phyloP scores from a whole-genome alignment of 2,888 invertebrate genomes.

The Sinopyrophorus schimmeli region DNA sequence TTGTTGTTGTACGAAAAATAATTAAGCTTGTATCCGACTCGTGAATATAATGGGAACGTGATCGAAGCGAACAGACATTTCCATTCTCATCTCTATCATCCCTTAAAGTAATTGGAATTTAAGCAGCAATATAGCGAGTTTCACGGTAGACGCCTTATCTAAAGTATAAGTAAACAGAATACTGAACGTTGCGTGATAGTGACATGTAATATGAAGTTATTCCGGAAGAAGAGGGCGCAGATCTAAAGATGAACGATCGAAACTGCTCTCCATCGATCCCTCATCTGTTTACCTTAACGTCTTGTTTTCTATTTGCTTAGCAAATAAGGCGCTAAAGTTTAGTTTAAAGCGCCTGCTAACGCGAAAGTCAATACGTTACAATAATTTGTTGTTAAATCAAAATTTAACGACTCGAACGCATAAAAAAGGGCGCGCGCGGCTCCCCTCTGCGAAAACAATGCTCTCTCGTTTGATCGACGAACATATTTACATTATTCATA shows the following conservation, averaged over 20 bases:
- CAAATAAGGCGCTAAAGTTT: background rate
- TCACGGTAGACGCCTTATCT: conserved; percentile 23
- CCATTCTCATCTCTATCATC: conserved; percentile 22
- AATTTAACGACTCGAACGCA: too few species aligned
- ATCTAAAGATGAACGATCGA: conserved; percentile 2
- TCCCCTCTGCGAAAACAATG: too few species aligned
- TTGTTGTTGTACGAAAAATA: too few species aligned
- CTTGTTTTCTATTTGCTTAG: conserved; percentile 4
- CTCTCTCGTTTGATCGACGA: too few species aligned
- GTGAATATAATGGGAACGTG: conserved; percentile 21
- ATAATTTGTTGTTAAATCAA: too few species aligned
- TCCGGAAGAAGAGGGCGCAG: conserved; percentile 3
- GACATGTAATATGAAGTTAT: conserved; percentile 25
- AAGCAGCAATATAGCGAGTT: conserved; percentile 25
- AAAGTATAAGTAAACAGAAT: conserved; percentile 28
- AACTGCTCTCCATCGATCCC: conserved; percentile 3
- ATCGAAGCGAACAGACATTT: conserved; percentile 24
- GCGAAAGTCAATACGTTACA: too few species aligned
- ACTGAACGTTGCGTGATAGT: conserved; percentile 20
- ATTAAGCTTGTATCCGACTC: too few species aligned
- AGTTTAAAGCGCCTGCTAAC: too few species aligned
- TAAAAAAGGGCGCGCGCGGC: too few species aligned
- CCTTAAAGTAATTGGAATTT: conserved; percentile 28
- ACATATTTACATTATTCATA: too few species aligned
- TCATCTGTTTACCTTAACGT: background rate